Base-by-base conservation (phyloP, 2,113 vertebrate genomes). In the Leptosomus discolor region DNA sequence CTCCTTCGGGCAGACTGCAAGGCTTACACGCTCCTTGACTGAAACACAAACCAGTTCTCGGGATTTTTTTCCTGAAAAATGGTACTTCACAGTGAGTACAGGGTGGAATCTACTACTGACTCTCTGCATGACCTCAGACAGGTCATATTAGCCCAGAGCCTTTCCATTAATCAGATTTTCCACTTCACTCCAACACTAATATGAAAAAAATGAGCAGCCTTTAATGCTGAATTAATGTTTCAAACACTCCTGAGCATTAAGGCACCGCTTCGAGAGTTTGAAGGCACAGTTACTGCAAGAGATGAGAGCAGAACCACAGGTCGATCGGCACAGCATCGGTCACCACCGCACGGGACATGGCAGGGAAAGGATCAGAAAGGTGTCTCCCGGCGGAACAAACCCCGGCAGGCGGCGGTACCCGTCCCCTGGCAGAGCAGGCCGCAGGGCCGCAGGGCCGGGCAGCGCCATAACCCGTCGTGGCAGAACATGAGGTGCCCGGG, bases 161-260 rank as follows among this genome's bases (percentile, higher is more conserved):
- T 84, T 77, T 85, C 30, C 29, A 69, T 93, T 92, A 73, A 57
- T 57, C 22, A 86, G 17, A 69, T 81, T 90, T 93, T 91, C 26
- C 10, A 84, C 45, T 94, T 91, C 82, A 63, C 12, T 94, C 53
- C 91, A 88, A 73, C 46, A 88, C 56, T 76, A 78, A 41, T 73
- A 85, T 19, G 51, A 82, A 64, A 92, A 93, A 91, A 78, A 84
- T 19, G 20, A 58, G 3, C 16, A 65, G 37, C 4, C 37, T 90
- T 94, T 96, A 83, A 71, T 79, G 43, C 16, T 82, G 57, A 86
- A 97, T 90, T 93, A 93, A 77, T 94, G 54, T 89, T 94, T 94
- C 37, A 86, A 88, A 89, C 92, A 88, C 46, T 90, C 68, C n/a
- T 37, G 37, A 81, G 30, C 61, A 69, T 75, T 86, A 82, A 91